These are phyloP conservation scores for Paracentrotus lividus DNA, from an alignment of 53 echinoderm and acorn worm species.

Conservation along the genomic window DNA sequence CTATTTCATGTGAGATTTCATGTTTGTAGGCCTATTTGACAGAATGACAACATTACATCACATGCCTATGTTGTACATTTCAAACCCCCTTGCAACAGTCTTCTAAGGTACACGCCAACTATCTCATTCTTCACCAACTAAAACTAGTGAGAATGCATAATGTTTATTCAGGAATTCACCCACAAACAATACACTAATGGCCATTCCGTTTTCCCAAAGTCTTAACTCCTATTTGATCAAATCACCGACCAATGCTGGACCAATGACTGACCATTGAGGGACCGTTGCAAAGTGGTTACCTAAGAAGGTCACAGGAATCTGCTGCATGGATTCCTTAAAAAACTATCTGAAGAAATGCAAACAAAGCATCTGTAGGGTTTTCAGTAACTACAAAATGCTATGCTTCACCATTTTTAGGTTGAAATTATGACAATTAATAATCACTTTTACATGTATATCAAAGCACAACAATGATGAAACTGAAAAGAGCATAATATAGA, in stretches of 20 bases:
- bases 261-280: conserved; percentile 32
- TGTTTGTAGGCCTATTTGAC: conserved; percentile 17
- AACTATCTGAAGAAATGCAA: too few species aligned
- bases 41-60: not conserved
- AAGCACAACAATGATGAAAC: too few species aligned
- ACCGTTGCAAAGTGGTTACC: conserved; percentile 44
- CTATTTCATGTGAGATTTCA: not conserved
- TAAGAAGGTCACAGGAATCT: conserved; percentile 12
- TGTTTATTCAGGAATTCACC: conserved; percentile 49
- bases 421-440: too few species aligned
- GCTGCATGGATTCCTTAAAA: too few species aligned
- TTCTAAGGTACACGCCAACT: conserved; percentile 13
- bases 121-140: not conserved
- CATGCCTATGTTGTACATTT: conserved; percentile 46
- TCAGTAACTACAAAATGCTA: too few species aligned
- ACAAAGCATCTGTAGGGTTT: too few species aligned
- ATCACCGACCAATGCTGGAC: conserved; percentile 40
- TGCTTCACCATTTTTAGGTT: too few species aligned
- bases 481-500: too few species aligned
- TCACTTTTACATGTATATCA: too few species aligned
- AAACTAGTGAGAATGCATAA: conserved; percentile 10
- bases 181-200: conserved; percentile 35
- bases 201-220: conserved; percentile 29
- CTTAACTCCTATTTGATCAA: conserved; percentile 37
- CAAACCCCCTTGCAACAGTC: conserved; percentile 10